Base-by-base conservation (phyloP, 2,797 vertebrate species). In the Sandelia bainsii region DNA sequence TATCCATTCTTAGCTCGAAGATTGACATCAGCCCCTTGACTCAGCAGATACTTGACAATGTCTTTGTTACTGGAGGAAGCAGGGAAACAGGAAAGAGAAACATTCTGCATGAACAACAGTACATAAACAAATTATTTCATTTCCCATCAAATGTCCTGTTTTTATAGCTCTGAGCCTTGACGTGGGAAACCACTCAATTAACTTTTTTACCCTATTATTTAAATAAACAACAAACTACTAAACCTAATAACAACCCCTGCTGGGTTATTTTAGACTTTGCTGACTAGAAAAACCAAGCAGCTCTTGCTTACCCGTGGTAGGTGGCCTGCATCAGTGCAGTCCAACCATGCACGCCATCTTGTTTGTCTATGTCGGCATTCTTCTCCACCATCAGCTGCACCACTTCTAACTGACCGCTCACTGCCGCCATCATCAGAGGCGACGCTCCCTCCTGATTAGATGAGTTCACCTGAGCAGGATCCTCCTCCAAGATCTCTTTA, bases 251-350 rank as follows among this genome's bases (percentile, higher is more conserved):
- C 3, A 8, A 8, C 8, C 34, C 34, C 34, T 34, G 34, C 10
- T 10, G 34, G 34, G 34, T 8, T 8, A 8, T 34, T 34, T 34
- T 34, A 34, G 34, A 34, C 10, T 34, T 34, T 8, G 7, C 42
- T 44, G 6, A 17, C 13, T 51, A 17, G 16, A 27, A 37, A 19
- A 32, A 42, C 32, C 4, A 6, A 20, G 14, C 13, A 22, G 13
- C 22, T 64, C 16, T 22, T 11, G 37, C 82, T 84, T 85, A 99
- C 98, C 98, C 98, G 0, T 99, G 98, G 81, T 99, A 99, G 0
- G 98, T 99, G 62, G 98, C 98, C 88, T 99, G 98, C 98, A 99
- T 99, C 56, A 99, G 93, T 13, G 97, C 98, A 0, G 98, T 99
- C 98, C 98, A 99, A 20, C 97, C 97, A 4, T 99, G 98, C 29